These are phyloP conservation scores for Latrodectus geometricus DNA, from an alignment of 1,140 invertebrate species.

Conservation along the genomic window DNA sequence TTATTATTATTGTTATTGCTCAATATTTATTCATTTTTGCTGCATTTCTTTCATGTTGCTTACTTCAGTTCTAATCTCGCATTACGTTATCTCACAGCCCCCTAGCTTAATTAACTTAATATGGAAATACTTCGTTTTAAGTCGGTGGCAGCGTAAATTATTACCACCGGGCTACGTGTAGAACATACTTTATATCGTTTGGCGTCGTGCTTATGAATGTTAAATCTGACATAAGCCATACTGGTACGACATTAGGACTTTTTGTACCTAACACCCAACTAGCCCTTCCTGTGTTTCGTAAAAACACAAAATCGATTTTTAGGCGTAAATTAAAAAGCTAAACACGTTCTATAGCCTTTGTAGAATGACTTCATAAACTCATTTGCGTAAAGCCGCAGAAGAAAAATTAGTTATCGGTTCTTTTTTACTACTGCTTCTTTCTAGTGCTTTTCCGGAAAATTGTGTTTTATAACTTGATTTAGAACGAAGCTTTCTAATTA, in stretches of 20 bases:
- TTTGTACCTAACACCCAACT: constrained; percentile 12
- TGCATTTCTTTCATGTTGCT: neutral
- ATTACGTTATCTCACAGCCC: constrained; percentile 47
- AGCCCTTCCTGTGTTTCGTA: neutral
- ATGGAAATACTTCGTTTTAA: constrained; percentile 56
- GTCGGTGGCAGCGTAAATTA: constrained; percentile 38
- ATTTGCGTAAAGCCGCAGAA: constrained; percentile 38
- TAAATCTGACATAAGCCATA: constrained; percentile 30
- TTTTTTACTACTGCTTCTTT: constrained; percentile 26
- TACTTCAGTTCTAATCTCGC: constrained; percentile 46
- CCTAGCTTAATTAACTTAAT: constrained; percentile 56
- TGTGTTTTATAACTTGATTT: constrained; percentile 62
- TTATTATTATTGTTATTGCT: constrained; percentile 46
- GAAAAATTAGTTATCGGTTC: constrained; percentile 52
- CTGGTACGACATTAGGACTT: constrained; percentile 42
- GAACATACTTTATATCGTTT: constrained; percentile 31
- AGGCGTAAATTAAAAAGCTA: constrained; percentile 49
- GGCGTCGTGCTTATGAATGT: constrained; percentile 27
- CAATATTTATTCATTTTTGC: constrained; percentile 47
- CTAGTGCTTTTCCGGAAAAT: constrained; percentile 23
- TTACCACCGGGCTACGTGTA: neutral
- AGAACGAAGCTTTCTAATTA: constrained; percentile 42
- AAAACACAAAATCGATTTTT: constrained; percentile 53
- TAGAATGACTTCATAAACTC: constrained; percentile 18
- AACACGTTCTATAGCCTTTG: constrained; percentile 20